Evolutionary conservation across 2,113 vertebrate species (phyloP).

Genomic region (Nothoprocta perdicaria): DNA sequence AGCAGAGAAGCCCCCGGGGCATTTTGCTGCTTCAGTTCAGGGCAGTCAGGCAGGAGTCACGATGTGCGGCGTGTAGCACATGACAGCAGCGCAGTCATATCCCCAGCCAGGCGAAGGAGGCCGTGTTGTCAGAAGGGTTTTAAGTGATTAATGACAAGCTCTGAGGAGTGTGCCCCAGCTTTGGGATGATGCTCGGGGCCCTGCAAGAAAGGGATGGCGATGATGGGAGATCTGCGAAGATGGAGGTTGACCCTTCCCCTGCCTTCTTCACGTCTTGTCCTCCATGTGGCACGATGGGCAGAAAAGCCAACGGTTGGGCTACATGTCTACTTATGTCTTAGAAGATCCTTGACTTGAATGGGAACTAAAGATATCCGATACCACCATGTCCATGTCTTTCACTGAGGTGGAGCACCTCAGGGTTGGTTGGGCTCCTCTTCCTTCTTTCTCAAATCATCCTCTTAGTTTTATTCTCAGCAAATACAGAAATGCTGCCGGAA

Average conservation of each 20-base stretch:
- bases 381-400: not conserved
- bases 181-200: not conserved
- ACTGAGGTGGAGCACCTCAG: not conserved
- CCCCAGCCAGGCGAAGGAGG: not conserved
- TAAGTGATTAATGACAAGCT: not conserved
- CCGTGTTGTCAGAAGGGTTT: not conserved
- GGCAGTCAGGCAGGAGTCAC: not conserved
- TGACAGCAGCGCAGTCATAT: not conserved
- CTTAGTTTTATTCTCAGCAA: constrained; percentile 2
- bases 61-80: not conserved
- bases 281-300: not conserved
- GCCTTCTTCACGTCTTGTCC: not conserved
- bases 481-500: not conserved
- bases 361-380: not conserved
- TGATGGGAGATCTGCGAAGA: not conserved
- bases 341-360: not conserved
- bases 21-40: not conserved
- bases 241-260: not conserved
- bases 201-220: not conserved
- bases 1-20: not conserved
- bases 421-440: not conserved
- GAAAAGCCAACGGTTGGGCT: not conserved
- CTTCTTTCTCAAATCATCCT: not conserved
- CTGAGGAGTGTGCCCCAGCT: not conserved
- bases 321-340: not conserved